phyloP scores from a whole-genome alignment of 1,140 invertebrate genomes.

The Polypedilum vanderplanki region DNA sequence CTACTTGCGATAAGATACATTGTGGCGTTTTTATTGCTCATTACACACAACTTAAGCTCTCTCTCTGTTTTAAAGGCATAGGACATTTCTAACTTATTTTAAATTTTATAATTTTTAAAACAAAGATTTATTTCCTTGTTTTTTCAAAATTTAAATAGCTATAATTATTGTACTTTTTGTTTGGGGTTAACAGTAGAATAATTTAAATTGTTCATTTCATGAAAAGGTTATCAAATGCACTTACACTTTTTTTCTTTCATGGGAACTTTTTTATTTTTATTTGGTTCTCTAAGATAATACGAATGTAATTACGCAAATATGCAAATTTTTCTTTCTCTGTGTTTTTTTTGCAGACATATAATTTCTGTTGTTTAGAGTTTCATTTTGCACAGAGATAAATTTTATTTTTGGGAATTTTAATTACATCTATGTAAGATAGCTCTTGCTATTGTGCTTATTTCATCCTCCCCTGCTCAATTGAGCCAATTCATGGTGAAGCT shows the following conservation, averaged over 20 bases:
- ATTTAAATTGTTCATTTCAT: not conserved
- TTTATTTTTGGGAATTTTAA: not conserved
- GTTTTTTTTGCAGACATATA: conserved; percentile 7
- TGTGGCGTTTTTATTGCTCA: not conserved
- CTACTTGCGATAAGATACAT: not conserved
- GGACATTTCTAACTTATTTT: not conserved
- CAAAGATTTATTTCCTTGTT: no score
- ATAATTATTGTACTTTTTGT: no score
- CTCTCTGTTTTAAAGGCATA: not conserved
- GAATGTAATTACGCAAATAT: not conserved
- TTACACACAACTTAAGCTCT: not conserved
- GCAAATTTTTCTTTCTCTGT: not conserved
- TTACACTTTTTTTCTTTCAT: not conserved
- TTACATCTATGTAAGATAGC: not conserved
- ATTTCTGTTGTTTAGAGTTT: not conserved
- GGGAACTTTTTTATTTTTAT: not conserved
- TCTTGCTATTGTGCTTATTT: not conserved
- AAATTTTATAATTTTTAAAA: not conserved
- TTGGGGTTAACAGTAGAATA: not conserved
- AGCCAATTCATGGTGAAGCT: not conserved
- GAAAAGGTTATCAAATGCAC: not conserved
- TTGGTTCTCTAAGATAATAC: not conserved
- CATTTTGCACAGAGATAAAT: not conserved
- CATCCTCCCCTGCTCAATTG: conserved; percentile 3
- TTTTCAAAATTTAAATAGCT: no score